Conservation (phyloP, 2,888 invertebrate genomes). For the Harpalus rufipes region DNA sequence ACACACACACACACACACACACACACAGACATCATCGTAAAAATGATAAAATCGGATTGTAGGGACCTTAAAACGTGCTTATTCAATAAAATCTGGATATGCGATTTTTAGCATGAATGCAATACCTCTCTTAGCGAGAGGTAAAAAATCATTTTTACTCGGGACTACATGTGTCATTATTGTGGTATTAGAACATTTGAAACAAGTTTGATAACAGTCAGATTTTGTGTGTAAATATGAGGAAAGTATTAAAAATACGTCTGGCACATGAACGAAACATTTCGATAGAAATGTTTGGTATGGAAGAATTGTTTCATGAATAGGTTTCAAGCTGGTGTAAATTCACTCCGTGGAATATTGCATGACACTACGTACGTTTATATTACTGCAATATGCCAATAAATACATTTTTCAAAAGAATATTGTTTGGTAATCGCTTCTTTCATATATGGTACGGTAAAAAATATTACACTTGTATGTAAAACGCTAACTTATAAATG, state of each 20-base stretch:
- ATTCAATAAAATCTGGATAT: too few species aligned
- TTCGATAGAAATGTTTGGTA: neutral
- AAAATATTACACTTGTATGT: neutral
- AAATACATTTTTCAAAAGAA: neutral
- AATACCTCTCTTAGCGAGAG: too few species aligned
- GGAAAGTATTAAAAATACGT: neutral
- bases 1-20: too few species aligned
- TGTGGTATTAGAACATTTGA: neutral
- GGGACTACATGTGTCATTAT: too few species aligned
- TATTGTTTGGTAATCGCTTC: neutral
- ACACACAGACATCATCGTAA: too few species aligned
- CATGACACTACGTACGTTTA: too few species aligned
- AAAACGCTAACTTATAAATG: neutral
- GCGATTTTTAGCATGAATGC: too few species aligned
- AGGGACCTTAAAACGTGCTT: too few species aligned
- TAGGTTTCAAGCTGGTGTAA: neutral
- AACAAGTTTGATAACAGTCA: neutral
- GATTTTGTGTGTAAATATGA: neutral
- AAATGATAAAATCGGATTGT: too few species aligned
- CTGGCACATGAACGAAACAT: neutral
- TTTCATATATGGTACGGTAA: neutral
- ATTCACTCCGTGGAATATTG: neutral
- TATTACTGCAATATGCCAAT: too few species aligned
- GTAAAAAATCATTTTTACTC: too few species aligned
- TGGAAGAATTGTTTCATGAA: neutral